These are phyloP conservation scores for Drosophila baimaii DNA, from an alignment of 1,140 invertebrate species.

Conservation along the genomic window DNA sequence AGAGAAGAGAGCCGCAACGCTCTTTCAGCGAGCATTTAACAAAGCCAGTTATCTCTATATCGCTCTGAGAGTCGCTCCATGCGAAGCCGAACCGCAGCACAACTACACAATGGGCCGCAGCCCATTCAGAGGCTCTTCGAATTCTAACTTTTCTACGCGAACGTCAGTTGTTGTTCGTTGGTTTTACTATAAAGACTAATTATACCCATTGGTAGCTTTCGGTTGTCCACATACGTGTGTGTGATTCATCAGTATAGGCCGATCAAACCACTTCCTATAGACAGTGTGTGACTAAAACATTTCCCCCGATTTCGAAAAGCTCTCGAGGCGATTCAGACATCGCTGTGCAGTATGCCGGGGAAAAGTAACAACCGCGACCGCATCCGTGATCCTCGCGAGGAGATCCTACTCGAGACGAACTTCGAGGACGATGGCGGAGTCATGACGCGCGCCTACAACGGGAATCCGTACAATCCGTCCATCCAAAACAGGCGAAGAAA, in stretches of 20 bases:
- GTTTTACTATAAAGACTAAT: conserved; percentile 26
- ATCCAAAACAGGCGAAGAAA: conserved; percentile 71
- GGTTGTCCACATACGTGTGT: conserved; percentile 8
- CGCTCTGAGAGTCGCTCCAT: conserved; percentile 13
- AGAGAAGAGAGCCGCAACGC: not conserved
- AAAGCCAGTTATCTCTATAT: conserved; percentile 14
- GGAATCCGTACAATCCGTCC: conserved; percentile 70
- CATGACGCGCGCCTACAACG: conserved; percentile 80
- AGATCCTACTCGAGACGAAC: conserved; percentile 83
- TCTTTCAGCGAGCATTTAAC: not conserved
- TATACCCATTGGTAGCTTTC: conserved; percentile 13
- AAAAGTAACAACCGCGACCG: conserved; percentile 76
- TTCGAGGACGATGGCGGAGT: conserved; percentile 83
- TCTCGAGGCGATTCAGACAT: conserved; percentile 25
- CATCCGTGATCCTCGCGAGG: conserved; percentile 80
- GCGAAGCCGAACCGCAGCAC: not conserved
- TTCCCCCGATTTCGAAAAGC: conserved; percentile 24
- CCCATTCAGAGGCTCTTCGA: conserved; percentile 19
- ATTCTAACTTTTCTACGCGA: conserved; percentile 8
- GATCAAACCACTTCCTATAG: not conserved
- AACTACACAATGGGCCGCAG: no score
- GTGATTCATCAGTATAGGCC: conserved; percentile 30
- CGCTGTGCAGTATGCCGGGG: conserved; percentile 62
- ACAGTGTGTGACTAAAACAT: conserved; percentile 21
- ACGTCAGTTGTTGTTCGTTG: conserved; percentile 18